Evolutionary conservation across 2,888 invertebrate genomes (phyloP).

Genomic region (Drosophila birchii): DNA sequence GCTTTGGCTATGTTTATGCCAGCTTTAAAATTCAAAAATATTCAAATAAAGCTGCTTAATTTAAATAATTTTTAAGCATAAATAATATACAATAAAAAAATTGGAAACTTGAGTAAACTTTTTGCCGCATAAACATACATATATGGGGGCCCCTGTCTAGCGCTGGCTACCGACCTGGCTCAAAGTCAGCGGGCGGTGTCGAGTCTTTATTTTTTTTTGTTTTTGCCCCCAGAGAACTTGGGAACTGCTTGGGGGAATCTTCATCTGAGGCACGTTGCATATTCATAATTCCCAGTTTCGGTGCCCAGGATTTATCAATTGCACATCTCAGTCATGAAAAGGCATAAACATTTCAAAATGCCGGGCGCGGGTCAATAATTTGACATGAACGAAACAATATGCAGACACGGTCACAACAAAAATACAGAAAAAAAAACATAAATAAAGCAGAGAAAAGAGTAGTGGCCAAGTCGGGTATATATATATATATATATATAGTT

Average conservation of each 20-base stretch:
- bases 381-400: slow-evolving; percentile 82
- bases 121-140: slow-evolving; percentile 57
- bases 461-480: background rate
- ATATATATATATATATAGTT: background rate
- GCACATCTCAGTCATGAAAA: slow-evolving; percentile 83
- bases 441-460: background rate
- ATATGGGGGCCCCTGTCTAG: slow-evolving; percentile 17
- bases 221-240: too few species aligned
- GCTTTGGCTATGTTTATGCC: slow-evolving; percentile 27
- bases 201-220: too few species aligned
- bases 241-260: background rate
- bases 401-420: slow-evolving; percentile 49
- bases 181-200: slow-evolving; percentile 64
- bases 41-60: background rate
- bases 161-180: slow-evolving; percentile 58
- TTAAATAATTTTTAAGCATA: background rate
- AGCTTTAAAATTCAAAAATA: background rate
- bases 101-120: background rate
- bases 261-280: slow-evolving; percentile 57
- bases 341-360: slow-evolving; percentile 83
- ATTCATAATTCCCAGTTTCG: slow-evolving; percentile 71
- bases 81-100: background rate
- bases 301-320: slow-evolving; percentile 80
- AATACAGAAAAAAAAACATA: background rate
- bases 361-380: slow-evolving; percentile 82